Evolutionary conservation across 2,888 invertebrate genomes (phyloP).

Genomic region (Timandra comae): DNA sequence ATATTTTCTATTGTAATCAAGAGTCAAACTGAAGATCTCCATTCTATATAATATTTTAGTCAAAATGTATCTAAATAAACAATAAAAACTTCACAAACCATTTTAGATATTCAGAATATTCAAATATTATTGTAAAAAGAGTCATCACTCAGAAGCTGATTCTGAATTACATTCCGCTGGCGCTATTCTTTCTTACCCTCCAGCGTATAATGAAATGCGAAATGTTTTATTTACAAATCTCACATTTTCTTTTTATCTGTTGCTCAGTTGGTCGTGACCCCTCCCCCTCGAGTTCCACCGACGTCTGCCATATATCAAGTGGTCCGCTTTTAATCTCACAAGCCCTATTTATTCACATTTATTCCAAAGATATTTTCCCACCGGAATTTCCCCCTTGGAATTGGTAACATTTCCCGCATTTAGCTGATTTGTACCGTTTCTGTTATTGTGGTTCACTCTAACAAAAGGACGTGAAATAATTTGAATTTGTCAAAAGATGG

Average conservation of each 20-base stretch:
- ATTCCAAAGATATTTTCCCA: conserved; percentile 68
- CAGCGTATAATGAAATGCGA: conserved; percentile 11
- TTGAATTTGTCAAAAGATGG: conserved; percentile 46
- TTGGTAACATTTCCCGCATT: conserved; percentile 61
- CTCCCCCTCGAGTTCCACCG: conserved; percentile 32
- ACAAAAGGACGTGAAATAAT: conserved; percentile 52
- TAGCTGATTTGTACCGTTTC: conserved; percentile 61
- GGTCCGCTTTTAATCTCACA: conserved; percentile 65
- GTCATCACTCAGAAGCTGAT: neutral
- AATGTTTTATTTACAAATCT: conserved; percentile 34
- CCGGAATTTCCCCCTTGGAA: conserved; percentile 66
- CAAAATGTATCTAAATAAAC: too few relatives aligned
- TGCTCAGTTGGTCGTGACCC: conserved; percentile 30
- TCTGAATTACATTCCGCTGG: conserved; percentile 1
- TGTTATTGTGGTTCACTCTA: conserved; percentile 57
- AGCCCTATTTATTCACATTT: conserved; percentile 71
- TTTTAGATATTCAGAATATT: too few relatives aligned
- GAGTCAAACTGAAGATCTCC: too few relatives aligned
- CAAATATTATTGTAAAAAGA: too few relatives aligned
- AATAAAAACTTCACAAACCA: too few relatives aligned
- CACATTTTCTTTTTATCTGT: conserved; percentile 38
- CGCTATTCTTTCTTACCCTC: neutral
- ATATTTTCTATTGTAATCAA: too few relatives aligned
- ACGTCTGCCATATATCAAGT: conserved; percentile 57
- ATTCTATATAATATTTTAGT: too few relatives aligned